Evolutionary conservation across 2,113 vertebrate genomes (phyloP).

Genomic region (Ptilonorhynchus violaceus): DNA sequence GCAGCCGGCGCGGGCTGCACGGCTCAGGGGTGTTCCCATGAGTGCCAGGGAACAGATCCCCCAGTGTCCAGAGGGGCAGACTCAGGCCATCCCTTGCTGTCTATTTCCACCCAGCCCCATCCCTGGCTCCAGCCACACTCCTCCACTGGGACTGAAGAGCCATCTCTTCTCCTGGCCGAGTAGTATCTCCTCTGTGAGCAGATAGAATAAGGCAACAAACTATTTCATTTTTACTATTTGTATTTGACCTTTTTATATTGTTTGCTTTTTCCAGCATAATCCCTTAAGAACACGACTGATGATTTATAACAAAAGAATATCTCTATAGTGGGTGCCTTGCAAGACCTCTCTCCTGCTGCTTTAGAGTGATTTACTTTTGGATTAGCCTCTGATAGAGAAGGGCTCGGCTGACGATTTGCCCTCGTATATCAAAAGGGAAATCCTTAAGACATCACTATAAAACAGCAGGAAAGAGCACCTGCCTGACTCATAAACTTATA

Average conservation of each 20-base stretch:
- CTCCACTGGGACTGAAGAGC: not conserved
- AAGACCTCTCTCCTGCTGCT: conserved; percentile 62
- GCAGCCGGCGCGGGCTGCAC: fast-evolving
- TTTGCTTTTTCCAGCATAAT: conserved; percentile 64
- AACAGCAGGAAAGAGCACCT: conserved; percentile 74
- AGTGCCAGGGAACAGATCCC: not conserved
- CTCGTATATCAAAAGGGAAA: conserved; percentile 76
- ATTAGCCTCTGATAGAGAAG: conserved; percentile 63
- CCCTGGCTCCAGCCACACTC: not conserved
- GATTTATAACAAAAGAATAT: conserved; percentile 69
- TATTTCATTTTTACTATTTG: conserved; percentile 59
- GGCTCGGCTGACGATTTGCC: conserved; percentile 46
- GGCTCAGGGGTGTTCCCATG: not conserved
- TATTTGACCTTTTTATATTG: conserved; percentile 72
- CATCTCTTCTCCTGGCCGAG: not conserved
- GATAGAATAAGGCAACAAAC: conserved; percentile 48
- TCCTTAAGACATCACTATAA: conserved; percentile 74
- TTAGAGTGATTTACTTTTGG: conserved; percentile 72
- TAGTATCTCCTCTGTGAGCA: not conserved
- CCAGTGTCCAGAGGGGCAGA: not conserved
- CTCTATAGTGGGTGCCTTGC: conserved; percentile 30
- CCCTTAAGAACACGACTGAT: conserved; percentile 54
- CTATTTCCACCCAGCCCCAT: not conserved
- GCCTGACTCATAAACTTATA: conserved; percentile 68
- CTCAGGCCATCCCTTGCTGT: not conserved